Base-by-base conservation (phyloP, 2,797 vertebrate genomes). In the Gymnoscopelus microlampas region DNA sequence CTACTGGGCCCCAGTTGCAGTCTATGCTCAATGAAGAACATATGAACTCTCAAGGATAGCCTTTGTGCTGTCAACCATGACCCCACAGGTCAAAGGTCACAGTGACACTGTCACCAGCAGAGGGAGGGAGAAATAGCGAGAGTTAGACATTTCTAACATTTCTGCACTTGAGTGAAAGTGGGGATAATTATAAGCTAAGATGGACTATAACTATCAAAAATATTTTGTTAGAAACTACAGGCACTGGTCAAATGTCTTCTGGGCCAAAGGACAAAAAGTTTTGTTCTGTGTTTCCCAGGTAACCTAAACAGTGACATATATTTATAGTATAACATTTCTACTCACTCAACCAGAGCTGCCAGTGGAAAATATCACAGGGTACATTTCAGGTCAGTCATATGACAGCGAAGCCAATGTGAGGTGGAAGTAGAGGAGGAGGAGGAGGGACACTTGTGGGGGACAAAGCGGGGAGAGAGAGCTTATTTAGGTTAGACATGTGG, bases 81-180 rank as follows among this genome's bases (percentile, higher is more conserved):
- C 71, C 53, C 15, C 44, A 53, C 7, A 71, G 67, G 80, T 74
- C 77, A 85, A 70, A 83, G 68, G 68, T 73, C 62, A 80, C 19
- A 79, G 3, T 49, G 49, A 24, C 39, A 9, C 39, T 44, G 11
- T 64, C 13, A 13, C 63, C 66, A 71, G 19, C 70, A 72, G 72
- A 72, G 67, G 12, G 26, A 54, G 29, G 58, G 3, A 24, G 12
- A 51, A 7, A 51, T 4, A 51, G 14, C 4, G 12, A 50, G 48
- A 51, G 12, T 44, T 44, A 8, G 8, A 44, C 8, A 44, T 44
- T 10, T 44, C 39, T 8, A 2, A 39, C 39, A 44, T 44, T 2
- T 44, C 39, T 44, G 39, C 39, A 44, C 39, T 44, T 10, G 9
- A 9, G 39, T 44, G 8, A 10, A 44, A 44, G 9, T 9, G 39